Evolutionary conservation across 2,797 vertebrate genomes (phyloP).

Genomic region (Siniperca undulata): DNA sequence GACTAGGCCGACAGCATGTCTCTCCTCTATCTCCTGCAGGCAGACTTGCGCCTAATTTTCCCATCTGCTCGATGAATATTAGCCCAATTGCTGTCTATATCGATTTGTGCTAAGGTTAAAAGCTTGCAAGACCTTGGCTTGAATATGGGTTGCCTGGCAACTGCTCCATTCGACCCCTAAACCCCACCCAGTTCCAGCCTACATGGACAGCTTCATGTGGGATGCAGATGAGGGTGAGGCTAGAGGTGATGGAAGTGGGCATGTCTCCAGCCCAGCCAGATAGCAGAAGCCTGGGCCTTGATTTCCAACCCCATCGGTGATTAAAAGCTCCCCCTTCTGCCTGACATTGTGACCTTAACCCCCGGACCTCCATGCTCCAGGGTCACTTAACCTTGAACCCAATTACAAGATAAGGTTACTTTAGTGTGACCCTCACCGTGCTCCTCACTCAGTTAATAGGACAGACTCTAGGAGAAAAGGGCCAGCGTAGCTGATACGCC

Average conservation of each 20-base stretch:
- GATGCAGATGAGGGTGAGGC: constrained; percentile 50
- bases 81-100: constrained; percentile 80
- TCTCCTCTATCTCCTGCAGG: constrained; percentile 65
- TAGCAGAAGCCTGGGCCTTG: constrained; percentile 78
- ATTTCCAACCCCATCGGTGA: constrained; percentile 86
- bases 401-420: constrained; percentile 91
- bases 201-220: constrained; percentile 44
- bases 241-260: constrained; percentile 53
- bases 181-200: constrained; percentile 51
- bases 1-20: constrained; percentile 42
- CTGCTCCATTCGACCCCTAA: constrained; percentile 62
- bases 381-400: constrained; percentile 91
- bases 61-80: constrained; percentile 86
- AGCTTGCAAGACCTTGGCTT: constrained; percentile 84
- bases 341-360: constrained; percentile 87
- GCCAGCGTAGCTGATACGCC: constrained; percentile 85
- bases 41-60: constrained; percentile 77
- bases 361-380: constrained; percentile 78
- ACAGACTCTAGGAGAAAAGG: constrained; percentile 80
- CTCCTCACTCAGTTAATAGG: constrained; percentile 86
- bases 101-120: constrained; percentile 86
- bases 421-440: constrained; percentile 82
- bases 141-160: constrained; percentile 83
- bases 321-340: constrained; percentile 84
- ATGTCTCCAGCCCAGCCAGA: constrained; percentile 67